These are phyloP conservation scores for Uloborus plumipes DNA, from an alignment of 2,888 invertebrate species.

Conservation along the genomic window DNA sequence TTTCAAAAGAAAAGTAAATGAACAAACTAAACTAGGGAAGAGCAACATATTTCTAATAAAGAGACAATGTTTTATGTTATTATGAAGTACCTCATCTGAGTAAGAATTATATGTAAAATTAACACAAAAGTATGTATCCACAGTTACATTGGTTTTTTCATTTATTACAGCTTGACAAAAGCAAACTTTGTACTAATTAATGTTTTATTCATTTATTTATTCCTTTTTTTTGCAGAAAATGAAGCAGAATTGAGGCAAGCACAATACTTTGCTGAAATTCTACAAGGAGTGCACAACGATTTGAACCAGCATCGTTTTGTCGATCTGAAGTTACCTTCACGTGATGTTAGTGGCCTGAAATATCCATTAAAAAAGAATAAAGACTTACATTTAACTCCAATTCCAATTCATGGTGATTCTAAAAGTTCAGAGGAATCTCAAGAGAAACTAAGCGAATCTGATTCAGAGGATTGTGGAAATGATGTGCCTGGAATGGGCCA, in stretches of 20 bases:
- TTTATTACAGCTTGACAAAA: not conserved
- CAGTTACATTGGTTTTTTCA: no score
- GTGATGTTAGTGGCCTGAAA: not conserved
- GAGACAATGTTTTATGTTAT: no score
- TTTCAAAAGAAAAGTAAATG: no score
- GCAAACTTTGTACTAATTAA: not conserved
- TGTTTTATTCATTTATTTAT: not conserved
- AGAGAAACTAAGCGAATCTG: constrained; percentile 8
- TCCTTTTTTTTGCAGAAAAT: constrained; percentile 5
- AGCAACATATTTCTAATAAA: no score
- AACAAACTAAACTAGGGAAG: no score
- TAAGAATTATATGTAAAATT: no score
- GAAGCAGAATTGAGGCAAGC: constrained; percentile 45
- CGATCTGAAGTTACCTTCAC: constrained; percentile 9
- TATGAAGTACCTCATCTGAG: no score
- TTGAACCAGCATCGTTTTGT: not conserved
- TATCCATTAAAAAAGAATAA: constrained; percentile 8
- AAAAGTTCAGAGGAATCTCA: constrained; percentile 8
- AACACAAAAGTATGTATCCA: no score
- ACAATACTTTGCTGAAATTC: constrained; percentile 21
- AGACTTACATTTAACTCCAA: constrained; percentile 3
- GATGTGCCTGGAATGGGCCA: constrained; percentile 13
- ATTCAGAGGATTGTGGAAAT: constrained; percentile 6
- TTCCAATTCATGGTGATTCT: constrained; percentile 18
- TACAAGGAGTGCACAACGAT: constrained; percentile 26